Evolutionary conservation across 1,140 invertebrate species (phyloP).

Genomic region (Coboldia fuscipes): DNA sequence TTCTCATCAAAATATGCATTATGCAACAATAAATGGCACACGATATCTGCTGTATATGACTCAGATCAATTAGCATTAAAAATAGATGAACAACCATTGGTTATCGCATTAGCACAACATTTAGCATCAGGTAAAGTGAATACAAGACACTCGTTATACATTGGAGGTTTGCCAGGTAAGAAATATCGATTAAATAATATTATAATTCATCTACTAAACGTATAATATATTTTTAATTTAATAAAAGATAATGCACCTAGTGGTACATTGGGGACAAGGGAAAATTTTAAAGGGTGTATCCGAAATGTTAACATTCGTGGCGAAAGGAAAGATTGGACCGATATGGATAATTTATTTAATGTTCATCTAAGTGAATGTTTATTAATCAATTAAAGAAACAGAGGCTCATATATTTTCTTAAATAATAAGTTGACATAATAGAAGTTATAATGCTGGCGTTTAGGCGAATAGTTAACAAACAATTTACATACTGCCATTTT

Average conservation of each 20-base stretch:
- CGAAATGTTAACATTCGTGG: slow-evolving; percentile 54
- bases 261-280: slow-evolving; percentile 38
- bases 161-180: slow-evolving; percentile 68
- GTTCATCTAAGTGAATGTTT: slow-evolving; percentile 65
- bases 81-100: slow-evolving; percentile 40
- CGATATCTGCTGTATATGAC: slow-evolving; percentile 48
- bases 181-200: too few relatives aligned
- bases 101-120: slow-evolving; percentile 18
- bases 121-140: slow-evolving; percentile 12
- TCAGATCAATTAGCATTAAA: slow-evolving; percentile 43
- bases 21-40: slow-evolving; percentile 79
- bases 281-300: slow-evolving; percentile 83
- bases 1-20: slow-evolving; percentile 38
- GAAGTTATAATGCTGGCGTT: too few relatives aligned
- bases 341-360: slow-evolving; percentile 60
- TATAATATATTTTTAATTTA: slow-evolving; percentile 12
- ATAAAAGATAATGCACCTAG: slow-evolving; percentile 35
- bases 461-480: too few relatives aligned
- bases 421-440: too few relatives aligned
- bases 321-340: slow-evolving; percentile 53
- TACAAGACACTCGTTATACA: slow-evolving; percentile 43
- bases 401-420: too few relatives aligned
- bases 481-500: too few relatives aligned
- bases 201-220: too few relatives aligned
- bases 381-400: background rate